Conservation (phyloP, 1,140 invertebrate species). For the Venturia canescens region DNA sequence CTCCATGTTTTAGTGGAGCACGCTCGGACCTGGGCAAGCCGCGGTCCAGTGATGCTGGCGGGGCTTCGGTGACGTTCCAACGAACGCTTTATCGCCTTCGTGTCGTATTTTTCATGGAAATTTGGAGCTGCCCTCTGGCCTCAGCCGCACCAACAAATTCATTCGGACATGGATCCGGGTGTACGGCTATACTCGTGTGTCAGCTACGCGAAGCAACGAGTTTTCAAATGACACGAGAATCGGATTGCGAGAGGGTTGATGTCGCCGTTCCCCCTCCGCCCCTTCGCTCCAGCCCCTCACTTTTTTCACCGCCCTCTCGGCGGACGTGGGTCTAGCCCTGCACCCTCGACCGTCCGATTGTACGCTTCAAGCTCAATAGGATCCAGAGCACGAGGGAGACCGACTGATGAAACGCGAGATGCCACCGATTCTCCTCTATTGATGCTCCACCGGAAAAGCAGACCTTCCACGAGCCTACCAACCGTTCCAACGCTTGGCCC, state of each 20-base stretch:
- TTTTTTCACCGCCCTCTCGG: conserved; percentile 4
- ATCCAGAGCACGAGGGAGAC: neutral
- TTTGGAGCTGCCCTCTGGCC: neutral
- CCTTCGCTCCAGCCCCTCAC: neutral
- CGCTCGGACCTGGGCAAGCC: neutral
- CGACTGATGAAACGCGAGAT: conserved; percentile 55
- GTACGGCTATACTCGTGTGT: neutral
- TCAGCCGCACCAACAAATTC: conserved; percentile 29
- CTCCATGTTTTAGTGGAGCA: neutral
- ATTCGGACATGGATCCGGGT: conserved; percentile 6
- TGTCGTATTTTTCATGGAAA: conserved; percentile 40
- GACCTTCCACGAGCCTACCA: conserved; percentile 20
- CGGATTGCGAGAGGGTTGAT: conserved; percentile 34
- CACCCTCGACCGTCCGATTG: neutral
- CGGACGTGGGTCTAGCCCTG: neutral
- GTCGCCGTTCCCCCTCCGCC: neutral
- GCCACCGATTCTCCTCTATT: conserved; percentile 54
- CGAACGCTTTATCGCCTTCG: conserved; percentile 30
- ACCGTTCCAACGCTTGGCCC: neutral
- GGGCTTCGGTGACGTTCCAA: conserved; percentile 1
- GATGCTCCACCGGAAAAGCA: conserved; percentile 46
- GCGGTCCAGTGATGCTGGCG: neutral
- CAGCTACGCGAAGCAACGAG: conserved; percentile 15
- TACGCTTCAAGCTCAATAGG: conserved; percentile 13
- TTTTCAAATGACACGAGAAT: conserved; percentile 31